phyloP scores from a whole-genome alignment of 23 tunicate species.

The Clavelina lepadiformis region DNA sequence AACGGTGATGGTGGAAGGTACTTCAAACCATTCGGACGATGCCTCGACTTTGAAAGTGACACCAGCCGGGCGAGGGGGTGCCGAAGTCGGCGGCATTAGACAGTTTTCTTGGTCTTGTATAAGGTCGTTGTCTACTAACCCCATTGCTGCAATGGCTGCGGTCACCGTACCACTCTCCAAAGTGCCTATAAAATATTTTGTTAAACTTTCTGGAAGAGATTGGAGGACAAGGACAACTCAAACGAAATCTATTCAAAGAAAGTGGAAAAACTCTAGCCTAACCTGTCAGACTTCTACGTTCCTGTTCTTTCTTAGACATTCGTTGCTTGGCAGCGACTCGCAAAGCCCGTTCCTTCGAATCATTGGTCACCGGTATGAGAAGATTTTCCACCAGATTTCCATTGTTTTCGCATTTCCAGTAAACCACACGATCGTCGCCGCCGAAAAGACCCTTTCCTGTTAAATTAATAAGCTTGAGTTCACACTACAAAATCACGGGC shows the following conservation, averaged over 20 bases:
- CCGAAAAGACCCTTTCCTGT: conserved; percentile 56
- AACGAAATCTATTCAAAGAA: background rate
- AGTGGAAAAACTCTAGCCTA: background rate
- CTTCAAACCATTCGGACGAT: conserved; percentile 67
- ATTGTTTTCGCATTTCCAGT: conserved; percentile 84
- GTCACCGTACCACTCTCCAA: conserved; percentile 86
- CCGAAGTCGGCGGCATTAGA: conserved; percentile 31
- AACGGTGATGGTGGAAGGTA: conserved; percentile 35
- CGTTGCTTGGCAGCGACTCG: conserved; percentile 68
- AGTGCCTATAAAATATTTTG: conserved; percentile 33
- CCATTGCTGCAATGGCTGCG: conserved; percentile 72
- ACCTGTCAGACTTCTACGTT: conserved; percentile 74
- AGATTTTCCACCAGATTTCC: conserved; percentile 49
- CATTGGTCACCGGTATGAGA: conserved; percentile 72
- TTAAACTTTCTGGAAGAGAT: background rate
- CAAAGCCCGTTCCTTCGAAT: conserved; percentile 71
- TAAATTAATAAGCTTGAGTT: no score
- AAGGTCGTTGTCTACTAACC: conserved; percentile 26
- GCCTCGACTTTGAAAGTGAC: conserved; percentile 56
- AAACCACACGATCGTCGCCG: conserved; percentile 49
- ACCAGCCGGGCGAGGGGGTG: conserved; percentile 66
- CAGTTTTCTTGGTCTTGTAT: conserved; percentile 11
- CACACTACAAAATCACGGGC: no score
- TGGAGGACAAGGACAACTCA: no score
- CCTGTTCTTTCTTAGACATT: conserved; percentile 72